Base-by-base conservation (phyloP, 2,888 invertebrate genomes). In the Phyllotreta striolata region DNA sequence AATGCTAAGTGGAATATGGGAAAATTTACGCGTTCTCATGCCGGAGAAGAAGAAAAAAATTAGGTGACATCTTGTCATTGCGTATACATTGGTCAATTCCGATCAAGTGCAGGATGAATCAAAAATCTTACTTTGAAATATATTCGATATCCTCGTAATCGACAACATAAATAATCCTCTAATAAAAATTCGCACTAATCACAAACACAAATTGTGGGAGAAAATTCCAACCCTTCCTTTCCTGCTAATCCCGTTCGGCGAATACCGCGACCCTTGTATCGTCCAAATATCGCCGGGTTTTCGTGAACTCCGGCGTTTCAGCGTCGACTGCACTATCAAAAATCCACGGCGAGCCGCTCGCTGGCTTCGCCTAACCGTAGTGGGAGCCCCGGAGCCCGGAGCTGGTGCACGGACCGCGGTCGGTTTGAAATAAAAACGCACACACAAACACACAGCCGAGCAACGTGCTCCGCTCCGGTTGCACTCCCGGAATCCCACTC, bases 321-420 rank as follows among this genome's bases (percentile, higher is more conserved):
- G 44, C 59, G 44, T 41, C 59, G 44, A 60, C 59, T 60, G 44
- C 52, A 60, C 44, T 13, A 52, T 43, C 52, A 38, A 60, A 60
- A 60, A 9, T 40, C 44, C 13, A 47, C 10, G 24, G 49, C 52
- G 44, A 60, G 43, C 41, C 52, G 52, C 52, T 60, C 43, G 52
- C 43, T 38, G 51, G 34, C 24, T 58, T 24, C 39, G 38, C 37
- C 41, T 52, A 41, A 12, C 9, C 12, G 37, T 52, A 38, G 52
- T 52, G 51, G 59, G 59, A 44, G 44, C 9, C n/a, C 38, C 43
- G 2, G 40, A 43, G 43, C 49, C 37, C 3, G 52, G 41, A 37
- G 34, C 43, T 60, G n/a, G 52, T 43, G 59, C 59, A 59, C 59
- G 2, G 44, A 10, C 35, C n/a, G 14, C 34, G 47, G n/a, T n/a